Base-by-base conservation (phyloP, 2,888 invertebrate species). In the Cosmia pyralina region DNA sequence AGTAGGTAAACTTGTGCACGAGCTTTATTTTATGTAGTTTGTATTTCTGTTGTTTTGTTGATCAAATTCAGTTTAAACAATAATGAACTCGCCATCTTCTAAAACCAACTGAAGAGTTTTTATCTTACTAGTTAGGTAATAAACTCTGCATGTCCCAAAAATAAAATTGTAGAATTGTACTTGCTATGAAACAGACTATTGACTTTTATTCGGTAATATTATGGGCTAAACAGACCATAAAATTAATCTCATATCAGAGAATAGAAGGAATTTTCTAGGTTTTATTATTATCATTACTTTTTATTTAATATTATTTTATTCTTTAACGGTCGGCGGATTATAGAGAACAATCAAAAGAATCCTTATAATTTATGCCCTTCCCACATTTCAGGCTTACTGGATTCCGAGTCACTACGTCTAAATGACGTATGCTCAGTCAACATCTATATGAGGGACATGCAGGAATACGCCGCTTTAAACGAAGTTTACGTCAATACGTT, bases 401-500 rank as follows among this genome's bases (percentile, higher is more conserved):
- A 93, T 13, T 93, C 95, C 3, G 92, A 96, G 84, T 93, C 94
- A 52, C 93, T 97, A 86, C 93, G 94, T 44, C 91, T 98, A 72
- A 92, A 94, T 70, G 97, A 99, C 90, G 96, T 99, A 67, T 98
- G 98, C 88, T 97, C 98, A 55, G 97, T 99, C 66, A 98, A 98
- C 82, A 96, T 99, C 88, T 99, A 98, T 91, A 97, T 99, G 88
- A 97, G 97, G 60, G 97, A 98, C 87, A 98, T 99, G 97, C 96
- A 96, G 0, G 97, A 98, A 84, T 99, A 98, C 92, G 96, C 97
- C 0, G 96, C 96, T 13, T 94, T 99, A 81, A 99, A 99, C 92
- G 96, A 97, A 79, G 97, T 98, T 28, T 99, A 99, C 91, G 96
- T 97, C 69, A 96, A 97, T 69, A 97, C 97, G 81, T 97, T 99